These are phyloP conservation scores for Sarcophaga peregrina DNA, from an alignment of 1,140 invertebrate genomes.

Conservation along the genomic window DNA sequence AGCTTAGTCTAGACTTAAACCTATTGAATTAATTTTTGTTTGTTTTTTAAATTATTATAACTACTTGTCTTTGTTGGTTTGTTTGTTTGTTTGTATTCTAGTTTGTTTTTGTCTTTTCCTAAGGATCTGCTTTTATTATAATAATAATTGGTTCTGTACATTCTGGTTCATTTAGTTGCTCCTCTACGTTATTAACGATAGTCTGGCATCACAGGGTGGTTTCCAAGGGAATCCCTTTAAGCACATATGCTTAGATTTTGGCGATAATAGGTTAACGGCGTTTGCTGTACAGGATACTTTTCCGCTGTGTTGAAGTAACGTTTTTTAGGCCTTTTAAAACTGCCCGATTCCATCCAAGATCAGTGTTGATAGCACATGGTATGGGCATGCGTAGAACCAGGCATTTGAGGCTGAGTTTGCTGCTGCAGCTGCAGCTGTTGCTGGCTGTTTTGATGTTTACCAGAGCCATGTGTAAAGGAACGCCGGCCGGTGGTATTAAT, in stretches of 20 bases:
- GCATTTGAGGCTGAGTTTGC: conserved; percentile 44
- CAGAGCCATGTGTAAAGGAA: conserved; percentile 52
- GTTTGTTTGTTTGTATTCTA: not conserved
- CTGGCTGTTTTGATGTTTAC: conserved; percentile 44
- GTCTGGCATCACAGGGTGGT: conserved; percentile 34
- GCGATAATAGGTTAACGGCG: conserved; percentile 51
- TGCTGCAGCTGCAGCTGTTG: conserved; percentile 50
- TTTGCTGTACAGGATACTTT: not conserved
- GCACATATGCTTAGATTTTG: conserved; percentile 59
- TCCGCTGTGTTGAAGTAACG: not conserved
- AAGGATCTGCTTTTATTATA: not conserved
- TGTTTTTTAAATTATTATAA: conserved; percentile 10
- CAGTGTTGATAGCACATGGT: conserved; percentile 51
- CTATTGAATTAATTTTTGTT: not conserved
- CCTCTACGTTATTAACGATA: not conserved
- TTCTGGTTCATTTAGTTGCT: conserved; percentile 9
- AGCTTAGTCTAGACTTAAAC: not conserved
- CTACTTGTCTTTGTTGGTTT: conserved; percentile 38
- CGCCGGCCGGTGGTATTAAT: conserved; percentile 59
- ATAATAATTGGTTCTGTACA: conserved; percentile 36
- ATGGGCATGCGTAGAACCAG: not conserved
- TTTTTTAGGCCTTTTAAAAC: conserved; percentile 7
- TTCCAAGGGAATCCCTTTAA: conserved; percentile 46
- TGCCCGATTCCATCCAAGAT: conserved; percentile 48
- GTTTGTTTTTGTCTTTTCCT: no score